Base-by-base conservation (phyloP, 92 coral and sea anemone genomes). In the Pocillopora meandrina region DNA sequence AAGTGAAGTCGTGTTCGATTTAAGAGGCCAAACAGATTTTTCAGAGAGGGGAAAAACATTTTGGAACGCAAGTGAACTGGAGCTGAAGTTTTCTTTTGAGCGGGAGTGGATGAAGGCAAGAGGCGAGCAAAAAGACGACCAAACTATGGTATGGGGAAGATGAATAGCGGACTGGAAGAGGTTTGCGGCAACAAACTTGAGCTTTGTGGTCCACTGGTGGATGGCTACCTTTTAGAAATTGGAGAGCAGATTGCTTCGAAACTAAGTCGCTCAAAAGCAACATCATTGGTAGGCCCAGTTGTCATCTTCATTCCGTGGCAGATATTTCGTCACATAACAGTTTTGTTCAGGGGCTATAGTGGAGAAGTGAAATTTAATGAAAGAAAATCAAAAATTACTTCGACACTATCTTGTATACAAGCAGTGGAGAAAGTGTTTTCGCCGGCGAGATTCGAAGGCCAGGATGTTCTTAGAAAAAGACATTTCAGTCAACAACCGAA, bases 281-380 rank as follows among this genome's bases (percentile, higher is more conserved):
- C 77, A 35, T 63, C 77, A 62, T 71, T 82, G 21, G 82, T 62
- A 49, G 36, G 73, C 68, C 87, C 87, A 12, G 62, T 63, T 18
- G 65, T 61, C 58, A 18, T 86, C 17, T 86, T 86, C 42, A 69
- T 86, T 17, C 89, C 89, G n/a, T 86, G 89, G 89, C 83, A 61
- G 42, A 76, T 85, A 74, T 77, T 77, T 76, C 74, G 89, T 58
- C 84, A 85, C 84, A 77, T 85, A 16, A 85, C 84, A 2, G 78
- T 85, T 16, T 34, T 75, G 7, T 85, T 85, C 47, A 42, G 84
- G 49, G 84, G 89, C 35, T 86, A 72, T 61, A 36, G 89, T 42
- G 74, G n/a, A n/a, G n/a, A n/a, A n/a, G n/a, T n/a, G n/a, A n/a
- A n/a, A n/a, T n/a, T n/a, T n/a, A n/a, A n/a, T n/a, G n/a, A n/a